Evolutionary conservation across 2,113 vertebrate species (phyloP), one percentile per base, ranked within the genome.

Genomic region (Tichodroma muraria): DNA sequence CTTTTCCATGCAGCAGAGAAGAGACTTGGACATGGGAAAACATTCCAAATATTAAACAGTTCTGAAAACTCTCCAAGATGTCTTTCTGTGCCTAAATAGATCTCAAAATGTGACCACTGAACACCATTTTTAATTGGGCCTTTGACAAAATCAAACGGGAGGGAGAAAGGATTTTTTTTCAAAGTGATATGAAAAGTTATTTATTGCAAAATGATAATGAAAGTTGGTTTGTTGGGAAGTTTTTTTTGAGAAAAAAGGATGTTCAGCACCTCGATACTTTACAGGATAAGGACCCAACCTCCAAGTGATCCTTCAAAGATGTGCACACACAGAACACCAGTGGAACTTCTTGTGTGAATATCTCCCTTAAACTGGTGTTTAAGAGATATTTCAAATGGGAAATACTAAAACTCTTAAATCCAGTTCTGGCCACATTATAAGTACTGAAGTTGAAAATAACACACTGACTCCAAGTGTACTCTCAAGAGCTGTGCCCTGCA

Each of bases 131-230:
- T 66, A 71, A 63, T 13, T 25, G 24, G 13, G 31, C 15, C 30
- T 80, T 59, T 8, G 30, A 52, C 40, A 92, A 95, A 50, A 76
- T 12, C 45, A 76, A 79, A 45, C 2, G 20, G 44, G 25, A 54
- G 5, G 3, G 10, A 80, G 24, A 89, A 78, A 23, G 13, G 5
- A 3, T 7, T 15, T 1, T 42, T 79, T 15, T 1, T 0, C 30
- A 42, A 69, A 73, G 18, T 11, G 1, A 20, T 54, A 28, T 2
- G 8, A 47, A 57, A 77, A 61, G 18, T 45, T 53, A 60, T 33
- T 60, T 69, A 15, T 28, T 10, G 19, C 16, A 28, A 86, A 69
- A 22, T 27, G 15, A 53, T 45, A 78, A 69, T 24, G 15, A 20
- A 69, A 61, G 33, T 19, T 15, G 33, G 8, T 38, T 78, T 53